phyloP scores from a whole-genome alignment of 2,113 vertebrate genomes.

The Nestor notabilis region DNA sequence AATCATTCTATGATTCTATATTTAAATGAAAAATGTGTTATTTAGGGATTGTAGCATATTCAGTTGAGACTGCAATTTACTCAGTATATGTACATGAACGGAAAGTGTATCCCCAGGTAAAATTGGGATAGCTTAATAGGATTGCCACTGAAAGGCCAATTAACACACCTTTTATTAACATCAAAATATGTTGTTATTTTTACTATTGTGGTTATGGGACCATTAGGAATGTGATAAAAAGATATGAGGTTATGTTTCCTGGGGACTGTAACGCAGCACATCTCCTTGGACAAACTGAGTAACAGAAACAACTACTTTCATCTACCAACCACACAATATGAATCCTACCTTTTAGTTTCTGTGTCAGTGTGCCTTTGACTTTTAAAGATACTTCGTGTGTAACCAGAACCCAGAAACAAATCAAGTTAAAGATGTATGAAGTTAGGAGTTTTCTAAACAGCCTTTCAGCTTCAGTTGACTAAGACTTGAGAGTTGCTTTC shows the following conservation, averaged over 20 bases:
- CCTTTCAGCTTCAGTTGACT: neutral
- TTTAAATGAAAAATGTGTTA: neutral
- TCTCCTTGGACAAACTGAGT: neutral
- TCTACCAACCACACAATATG: neutral
- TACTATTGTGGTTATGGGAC: neutral
- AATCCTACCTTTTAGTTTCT: neutral
- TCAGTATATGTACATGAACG: neutral
- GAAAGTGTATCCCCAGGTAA: neutral
- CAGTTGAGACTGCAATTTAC: neutral
- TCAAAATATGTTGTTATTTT: slow-evolving; percentile 9
- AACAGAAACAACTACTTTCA: neutral
- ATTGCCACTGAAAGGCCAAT: neutral
- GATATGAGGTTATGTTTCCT: neutral
- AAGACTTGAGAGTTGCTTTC: neutral
- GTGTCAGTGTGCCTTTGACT: neutral
- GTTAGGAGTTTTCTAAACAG: neutral
- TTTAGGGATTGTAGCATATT: neutral
- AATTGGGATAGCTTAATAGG: neutral
- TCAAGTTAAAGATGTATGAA: neutral
- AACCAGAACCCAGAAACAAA: neutral
- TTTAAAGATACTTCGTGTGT: neutral
- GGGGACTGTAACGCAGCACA: accelerated
- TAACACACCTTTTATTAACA: neutral
- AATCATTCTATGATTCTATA: neutral
- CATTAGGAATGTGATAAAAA: neutral